Base-by-base conservation (phyloP, 2,888 invertebrate species). In the Tricholauxania praeusta region DNA sequence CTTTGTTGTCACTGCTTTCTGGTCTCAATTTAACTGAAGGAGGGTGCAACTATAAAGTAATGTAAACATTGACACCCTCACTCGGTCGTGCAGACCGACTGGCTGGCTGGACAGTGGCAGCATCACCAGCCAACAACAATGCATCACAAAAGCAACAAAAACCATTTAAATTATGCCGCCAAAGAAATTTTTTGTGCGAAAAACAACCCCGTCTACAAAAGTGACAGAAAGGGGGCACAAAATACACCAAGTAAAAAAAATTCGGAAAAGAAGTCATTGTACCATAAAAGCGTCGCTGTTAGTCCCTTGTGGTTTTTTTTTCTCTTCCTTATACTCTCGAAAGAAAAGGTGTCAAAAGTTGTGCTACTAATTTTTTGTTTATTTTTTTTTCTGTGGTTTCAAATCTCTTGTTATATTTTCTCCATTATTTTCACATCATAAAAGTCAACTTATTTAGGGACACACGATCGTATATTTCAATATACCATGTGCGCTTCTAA, bases 1-100 rank as follows among this genome's bases (percentile, higher is more conserved):
- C 12, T 28, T 39, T 39, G 28, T 28, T 28, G 28, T 28, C 28
- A 28, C 28, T 28, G 28, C 4, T 28, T 28, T 28, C 28, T 39
- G 39, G 7, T 7, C 39, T 10, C 39, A 39, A 39, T 39, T 39
- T 39, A 12, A 60, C 28, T 60, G 10, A 12, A 6, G 22, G 60
- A 19, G 22, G 22, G 64, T 19, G 39, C 39, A 39, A 8, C 47
- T 22, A 51, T 17, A 63, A 12, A 48, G 78, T 22, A 39, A 17
- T 17, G 72, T 67, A 75, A 70, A 67, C 72, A 72, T 59, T 72
- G 62, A 71, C 62, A 74, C 75, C 72, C 75, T 71, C 71, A 28
- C 70, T 78, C 19, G 65, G 1, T 39, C 10, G 47, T 49, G 48
- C 22, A 28, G 12, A 19, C 19, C 28, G 28, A 28, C 28, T 28